phyloP scores from a whole-genome alignment of 2,113 vertebrate species.

The Albula glossodonta region DNA sequence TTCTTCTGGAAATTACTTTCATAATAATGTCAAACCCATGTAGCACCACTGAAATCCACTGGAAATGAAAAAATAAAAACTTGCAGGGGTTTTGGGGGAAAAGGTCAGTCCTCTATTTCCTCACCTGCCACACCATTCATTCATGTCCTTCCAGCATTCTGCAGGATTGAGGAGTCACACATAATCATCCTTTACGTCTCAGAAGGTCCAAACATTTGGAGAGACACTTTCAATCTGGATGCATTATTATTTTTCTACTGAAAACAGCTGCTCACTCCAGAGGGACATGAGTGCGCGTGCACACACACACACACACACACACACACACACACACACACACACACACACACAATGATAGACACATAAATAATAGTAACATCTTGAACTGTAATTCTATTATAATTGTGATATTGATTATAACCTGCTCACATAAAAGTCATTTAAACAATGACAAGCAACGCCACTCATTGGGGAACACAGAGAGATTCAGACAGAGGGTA shows the following conservation, averaged over 20 bases:
- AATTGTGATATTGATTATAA: not conserved
- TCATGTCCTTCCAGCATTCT: not conserved
- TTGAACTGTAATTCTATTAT: not conserved
- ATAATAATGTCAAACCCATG: not conserved
- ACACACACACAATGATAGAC: not conserved
- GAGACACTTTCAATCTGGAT: constrained; percentile 19
- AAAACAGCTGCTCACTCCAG: not conserved
- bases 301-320: not conserved
- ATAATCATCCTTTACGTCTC: not conserved
- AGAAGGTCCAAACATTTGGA: not conserved
- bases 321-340: not conserved
- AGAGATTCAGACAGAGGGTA: not conserved
- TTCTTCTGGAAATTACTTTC: not conserved
- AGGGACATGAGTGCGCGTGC: not conserved
- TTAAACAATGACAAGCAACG: not conserved
- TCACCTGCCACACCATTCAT: not conserved
- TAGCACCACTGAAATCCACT: not conserved
- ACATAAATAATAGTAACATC: too few species aligned
- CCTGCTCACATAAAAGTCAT: not conserved
- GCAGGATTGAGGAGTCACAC: not conserved
- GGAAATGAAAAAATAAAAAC: not conserved
- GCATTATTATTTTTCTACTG: not conserved
- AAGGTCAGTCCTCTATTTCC: not conserved
- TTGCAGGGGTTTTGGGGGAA: not conserved
- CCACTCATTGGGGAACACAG: not conserved